phyloP scores from a whole-genome alignment of 2,888 invertebrate genomes.

The Leucophenga montana region DNA sequence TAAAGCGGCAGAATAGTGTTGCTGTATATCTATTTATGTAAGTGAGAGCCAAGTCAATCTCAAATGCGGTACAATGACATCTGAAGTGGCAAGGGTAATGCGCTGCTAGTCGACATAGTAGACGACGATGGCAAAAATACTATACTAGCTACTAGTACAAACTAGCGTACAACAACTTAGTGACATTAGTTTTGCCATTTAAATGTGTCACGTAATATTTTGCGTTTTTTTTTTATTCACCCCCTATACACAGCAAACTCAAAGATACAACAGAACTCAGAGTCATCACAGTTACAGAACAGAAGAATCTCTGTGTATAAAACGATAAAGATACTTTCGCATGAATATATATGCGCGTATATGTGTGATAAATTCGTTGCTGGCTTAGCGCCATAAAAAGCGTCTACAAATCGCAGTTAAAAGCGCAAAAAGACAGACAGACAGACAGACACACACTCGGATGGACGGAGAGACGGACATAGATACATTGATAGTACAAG shows the following conservation, averaged over 20 bases:
- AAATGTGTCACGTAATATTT: conserved; percentile 65
- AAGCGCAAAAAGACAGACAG: no score
- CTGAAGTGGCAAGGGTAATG: conserved; percentile 59
- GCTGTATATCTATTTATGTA: conserved; percentile 2
- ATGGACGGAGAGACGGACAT: no score
- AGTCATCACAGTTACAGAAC: no score
- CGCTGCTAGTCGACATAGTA: conserved; percentile 7
- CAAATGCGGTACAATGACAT: conserved; percentile 68
- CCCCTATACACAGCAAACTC: not conserved
- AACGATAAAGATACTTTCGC: conserved; percentile 1
- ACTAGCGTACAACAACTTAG: conserved; percentile 32
- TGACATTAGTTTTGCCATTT: conserved; percentile 63
- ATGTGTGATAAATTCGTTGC: conserved; percentile 19
- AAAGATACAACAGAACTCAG: not conserved
- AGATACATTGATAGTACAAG: no score
- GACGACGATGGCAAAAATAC: conserved; percentile 11
- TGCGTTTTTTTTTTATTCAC: not conserved
- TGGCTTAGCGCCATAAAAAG: conserved; percentile 25
- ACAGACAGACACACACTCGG: no score
- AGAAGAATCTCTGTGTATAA: no score
- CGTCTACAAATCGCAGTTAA: conserved; percentile 1
- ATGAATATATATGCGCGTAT: conserved; percentile 1
- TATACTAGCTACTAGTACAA: not conserved
- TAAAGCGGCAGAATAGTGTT: no score
- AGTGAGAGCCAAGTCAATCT: conserved; percentile 65